phyloP scores from a whole-genome alignment of 2,888 invertebrate species.

The Meteorus cinctellus region DNA sequence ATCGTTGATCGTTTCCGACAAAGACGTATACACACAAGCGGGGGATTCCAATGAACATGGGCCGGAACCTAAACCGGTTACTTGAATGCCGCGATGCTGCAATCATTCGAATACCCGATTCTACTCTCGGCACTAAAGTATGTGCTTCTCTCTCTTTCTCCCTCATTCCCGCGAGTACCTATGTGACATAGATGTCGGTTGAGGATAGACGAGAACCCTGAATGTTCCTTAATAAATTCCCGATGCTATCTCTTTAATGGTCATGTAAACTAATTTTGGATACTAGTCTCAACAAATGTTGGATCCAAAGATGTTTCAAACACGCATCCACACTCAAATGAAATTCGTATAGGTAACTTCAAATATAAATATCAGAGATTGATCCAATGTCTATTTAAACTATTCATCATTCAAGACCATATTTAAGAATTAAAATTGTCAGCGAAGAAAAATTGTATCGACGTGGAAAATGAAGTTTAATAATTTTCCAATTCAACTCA shows the following conservation, averaged over 20 bases:
- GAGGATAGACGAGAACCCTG: constrained; percentile 35
- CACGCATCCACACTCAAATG: constrained; percentile 25
- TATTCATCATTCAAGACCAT: background rate
- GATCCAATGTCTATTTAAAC: background rate
- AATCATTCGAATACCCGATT: constrained; percentile 39
- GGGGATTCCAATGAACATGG: constrained; percentile 36
- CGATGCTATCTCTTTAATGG: constrained; percentile 45
- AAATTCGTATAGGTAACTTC: constrained; percentile 1
- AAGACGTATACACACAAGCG: constrained; percentile 32
- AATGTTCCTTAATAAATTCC: constrained; percentile 40
- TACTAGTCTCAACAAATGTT: constrained; percentile 37
- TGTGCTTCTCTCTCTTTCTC: constrained; percentile 31
- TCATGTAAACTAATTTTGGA: constrained; percentile 47
- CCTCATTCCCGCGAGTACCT: constrained; percentile 2
- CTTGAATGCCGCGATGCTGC: constrained; percentile 39
- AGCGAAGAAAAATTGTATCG: background rate
- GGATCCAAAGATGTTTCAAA: constrained; percentile 33
- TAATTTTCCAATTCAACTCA: constrained; percentile 25
- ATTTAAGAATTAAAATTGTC: background rate
- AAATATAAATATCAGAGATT: background rate
- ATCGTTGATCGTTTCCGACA: constrained; percentile 41
- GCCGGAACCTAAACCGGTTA: constrained; percentile 42
- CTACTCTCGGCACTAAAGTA: constrained; percentile 29
- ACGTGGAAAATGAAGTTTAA: constrained; percentile 14
- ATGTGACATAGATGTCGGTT: constrained; percentile 40